A percentile compares a stretch with the other conserved stretches of the same genome.
These are phyloP conservation scores for Apotomis betuletana DNA, from an alignment of 2,888 invertebrate genomes.

Conservation along the genomic window DNA sequence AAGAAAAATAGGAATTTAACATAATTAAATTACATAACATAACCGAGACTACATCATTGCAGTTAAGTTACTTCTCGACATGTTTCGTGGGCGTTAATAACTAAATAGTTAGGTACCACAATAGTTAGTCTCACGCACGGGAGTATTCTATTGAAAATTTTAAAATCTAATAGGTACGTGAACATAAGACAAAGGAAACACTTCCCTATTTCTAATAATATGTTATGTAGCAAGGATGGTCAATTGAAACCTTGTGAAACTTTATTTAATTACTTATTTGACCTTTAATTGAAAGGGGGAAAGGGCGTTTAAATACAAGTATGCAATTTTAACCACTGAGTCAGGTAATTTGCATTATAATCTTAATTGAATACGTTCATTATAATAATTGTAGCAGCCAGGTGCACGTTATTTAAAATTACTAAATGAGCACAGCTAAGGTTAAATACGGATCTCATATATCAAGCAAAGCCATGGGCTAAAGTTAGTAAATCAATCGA, in stretches of 20 bases:
- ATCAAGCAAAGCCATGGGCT: slow-evolving; percentile 31
- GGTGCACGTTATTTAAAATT: slow-evolving; percentile 9
- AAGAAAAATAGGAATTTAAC: no score
- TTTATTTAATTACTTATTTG: slow-evolving; percentile 1
- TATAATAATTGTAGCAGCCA: not conserved
- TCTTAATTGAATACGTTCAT: not conserved
- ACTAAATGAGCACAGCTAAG: slow-evolving; percentile 1
- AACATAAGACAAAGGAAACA: no score
- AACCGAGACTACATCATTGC: no score
- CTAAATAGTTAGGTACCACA: no score
- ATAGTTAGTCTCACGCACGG: no score
- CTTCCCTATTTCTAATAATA: not conserved
- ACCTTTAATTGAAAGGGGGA: not conserved
- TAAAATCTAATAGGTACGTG: no score
- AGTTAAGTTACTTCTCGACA: no score
- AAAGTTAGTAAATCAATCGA: slow-evolving; percentile 34
- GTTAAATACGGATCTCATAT: slow-evolving; percentile 23
- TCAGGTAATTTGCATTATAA: slow-evolving; percentile 1
- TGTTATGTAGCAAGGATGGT: not conserved
- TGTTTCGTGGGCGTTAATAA: no score
- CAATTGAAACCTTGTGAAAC: not conserved
- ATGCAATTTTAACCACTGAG: not conserved
- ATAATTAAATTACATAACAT: no score
- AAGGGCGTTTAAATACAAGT: no score
- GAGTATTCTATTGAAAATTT: no score